Evolutionary conservation across 2,888 invertebrate genomes (phyloP).

Genomic region (Himalopsyche japonica): DNA sequence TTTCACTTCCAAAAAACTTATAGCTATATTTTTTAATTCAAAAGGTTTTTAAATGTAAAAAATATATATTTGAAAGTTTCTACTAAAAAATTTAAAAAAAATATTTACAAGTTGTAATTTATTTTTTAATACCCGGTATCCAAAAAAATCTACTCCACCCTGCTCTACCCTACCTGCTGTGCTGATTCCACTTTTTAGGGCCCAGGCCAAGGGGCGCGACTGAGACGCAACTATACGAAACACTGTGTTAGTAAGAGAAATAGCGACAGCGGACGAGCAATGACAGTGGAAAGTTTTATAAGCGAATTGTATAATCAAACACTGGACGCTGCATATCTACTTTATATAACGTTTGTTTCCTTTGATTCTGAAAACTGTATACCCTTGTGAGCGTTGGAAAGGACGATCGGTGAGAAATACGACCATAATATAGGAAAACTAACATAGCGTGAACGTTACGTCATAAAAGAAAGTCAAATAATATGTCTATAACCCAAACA

Average conservation of each 20-base stretch:
- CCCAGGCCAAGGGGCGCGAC: not conserved
- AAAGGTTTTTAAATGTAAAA: too few relatives aligned
- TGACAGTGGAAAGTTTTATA: conserved; percentile 31
- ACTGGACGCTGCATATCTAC: not conserved
- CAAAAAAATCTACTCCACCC: conserved; percentile 6
- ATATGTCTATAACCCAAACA: too few relatives aligned
- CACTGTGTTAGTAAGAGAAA: not conserved
- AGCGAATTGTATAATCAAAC: not conserved
- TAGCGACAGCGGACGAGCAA: conserved; percentile 5
- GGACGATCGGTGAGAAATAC: not conserved
- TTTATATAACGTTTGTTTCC: not conserved
- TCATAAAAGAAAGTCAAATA: not conserved
- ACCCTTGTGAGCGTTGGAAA: not conserved
- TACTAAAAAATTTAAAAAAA: not conserved
- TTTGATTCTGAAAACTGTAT: not conserved
- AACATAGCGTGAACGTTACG: not conserved
- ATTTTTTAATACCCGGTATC: not conserved
- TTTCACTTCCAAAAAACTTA: too few relatives aligned
- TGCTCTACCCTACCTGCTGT: conserved; percentile 23
- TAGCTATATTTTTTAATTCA: too few relatives aligned
- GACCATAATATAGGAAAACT: not conserved
- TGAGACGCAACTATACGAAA: conserved; percentile 1
- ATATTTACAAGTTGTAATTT: not conserved
- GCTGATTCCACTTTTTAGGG: conserved; percentile 21
- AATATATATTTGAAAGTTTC: too few relatives aligned